Base-by-base conservation (phyloP, 2,888 invertebrate genomes). In the Dorcus hopei region DNA sequence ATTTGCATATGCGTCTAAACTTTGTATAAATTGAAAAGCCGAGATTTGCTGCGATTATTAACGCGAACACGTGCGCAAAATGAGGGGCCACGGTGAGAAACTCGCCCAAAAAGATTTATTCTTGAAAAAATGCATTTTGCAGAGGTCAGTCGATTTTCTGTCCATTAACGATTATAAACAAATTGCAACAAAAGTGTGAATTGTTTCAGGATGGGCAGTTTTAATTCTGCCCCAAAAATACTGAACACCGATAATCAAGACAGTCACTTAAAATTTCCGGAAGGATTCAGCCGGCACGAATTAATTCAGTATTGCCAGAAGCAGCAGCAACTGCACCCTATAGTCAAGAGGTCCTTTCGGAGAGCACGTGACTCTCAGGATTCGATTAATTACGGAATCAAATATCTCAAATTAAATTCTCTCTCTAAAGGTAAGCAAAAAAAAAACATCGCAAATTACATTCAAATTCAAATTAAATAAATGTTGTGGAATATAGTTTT, bases 151-250 rank as follows among this genome's bases (percentile, higher is more conserved):
- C 8, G 8, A 6, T 33, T 33, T 33, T 33, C 19, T 19, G 19
- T 33, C 2, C 5, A 5, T 26, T 26, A 26, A 26, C 26, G 26
- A 5, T 9, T 47, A 47, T 16, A 1, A 11, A 45, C 26, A 49
- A n/a, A 33, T 52, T 38, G 9, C 14, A 49, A 38, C 11, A 1
- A 49, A 26, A 40, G 1, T 38, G 9, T 49, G 48, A 33, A 11
- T 16, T 39, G 14, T 51, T 61, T 57, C 55, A 88, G 88, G 77
- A 89, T 89, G 88, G 88, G 88, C 64, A 88, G 88, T 73, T 88
- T 88, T 72, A 86, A 85, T 61, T 87, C 87, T 54, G 81, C 85
- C 14, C 86, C 87, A 47, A 85, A 85, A 74, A 85, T 87, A 61
- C 77, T 82, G 61, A 87, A 87, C 70, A 81, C 82, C 56, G 87